A percentile compares a stretch with the other conserved stretches of the same genome.
phyloP scores from a whole-genome alignment of 2,888 invertebrate species.

The Parthenolecanium corni region DNA sequence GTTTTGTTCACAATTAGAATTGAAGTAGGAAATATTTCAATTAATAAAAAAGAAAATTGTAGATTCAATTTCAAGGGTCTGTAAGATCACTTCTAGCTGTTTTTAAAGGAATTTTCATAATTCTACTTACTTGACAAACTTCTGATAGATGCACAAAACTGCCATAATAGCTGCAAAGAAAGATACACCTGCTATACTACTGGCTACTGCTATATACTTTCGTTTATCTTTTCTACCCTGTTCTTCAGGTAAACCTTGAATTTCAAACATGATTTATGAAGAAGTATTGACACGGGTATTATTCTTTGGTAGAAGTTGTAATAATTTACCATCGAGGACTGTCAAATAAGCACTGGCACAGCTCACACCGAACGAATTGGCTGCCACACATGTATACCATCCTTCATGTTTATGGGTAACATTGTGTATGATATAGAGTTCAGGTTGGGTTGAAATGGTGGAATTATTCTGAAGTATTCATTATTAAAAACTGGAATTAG shows the following conservation, averaged over 20 bases:
- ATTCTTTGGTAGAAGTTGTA: too few relatives aligned
- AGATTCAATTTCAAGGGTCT: too few relatives aligned
- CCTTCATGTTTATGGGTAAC: slow-evolving; percentile 82
- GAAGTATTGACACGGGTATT: too few relatives aligned
- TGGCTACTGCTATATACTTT: slow-evolving; percentile 14
- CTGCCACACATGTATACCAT: slow-evolving; percentile 90
- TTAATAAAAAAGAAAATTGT: too few relatives aligned
- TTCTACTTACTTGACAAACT: slow-evolving; percentile 51
- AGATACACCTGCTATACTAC: slow-evolving; percentile 39
- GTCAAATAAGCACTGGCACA: slow-evolving; percentile 68
- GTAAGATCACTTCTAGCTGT: too few relatives aligned
- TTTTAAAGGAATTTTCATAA: too few relatives aligned
- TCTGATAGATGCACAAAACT: slow-evolving; percentile 56
- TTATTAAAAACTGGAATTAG: neutral
- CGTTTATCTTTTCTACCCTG: slow-evolving; percentile 1
- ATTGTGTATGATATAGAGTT: slow-evolving; percentile 65
- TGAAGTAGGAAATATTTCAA: too few relatives aligned
- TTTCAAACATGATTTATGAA: too few relatives aligned
- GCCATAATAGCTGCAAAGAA: slow-evolving; percentile 49
- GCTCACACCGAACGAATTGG: slow-evolving; percentile 71
- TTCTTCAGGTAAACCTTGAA: slow-evolving; percentile 31
- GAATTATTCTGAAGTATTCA: neutral
- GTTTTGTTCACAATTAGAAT: too few relatives aligned
- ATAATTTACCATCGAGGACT: slow-evolving; percentile 58
- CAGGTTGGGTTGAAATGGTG: slow-evolving; percentile 42